Base-by-base conservation (phyloP, 2,797 vertebrate species). In the Threskiornis aethiopicus region DNA sequence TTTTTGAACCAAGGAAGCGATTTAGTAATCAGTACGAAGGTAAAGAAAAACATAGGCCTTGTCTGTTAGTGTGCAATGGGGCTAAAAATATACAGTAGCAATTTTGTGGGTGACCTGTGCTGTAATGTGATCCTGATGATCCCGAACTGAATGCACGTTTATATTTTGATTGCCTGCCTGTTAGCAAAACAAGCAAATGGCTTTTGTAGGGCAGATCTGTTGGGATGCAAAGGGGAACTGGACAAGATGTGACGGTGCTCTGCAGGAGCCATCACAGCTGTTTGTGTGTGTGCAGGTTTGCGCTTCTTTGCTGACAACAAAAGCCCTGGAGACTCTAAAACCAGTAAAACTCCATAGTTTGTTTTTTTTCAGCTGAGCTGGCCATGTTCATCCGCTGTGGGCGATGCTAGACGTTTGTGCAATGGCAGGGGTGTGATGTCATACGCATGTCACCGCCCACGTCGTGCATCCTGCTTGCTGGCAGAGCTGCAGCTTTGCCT, bases 61-160 rank as follows among this genome's bases (percentile, higher is more conserved):
- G 73, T 86, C 93, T 57, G 44, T 84, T 72, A 28, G 84, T 61
- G 9, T 47, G 70, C 15, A 17, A 41, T 41, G 69, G 81, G 37
- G 54, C 90, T 66, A 24, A 46, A 91, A 87, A 85, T 24, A 78
- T 16, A 44, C 69, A 52, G 35, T 17, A 57, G 76, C 61, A 62
- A 91, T 95, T 95, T 97, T 94, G 77, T 39, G 80, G 94, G 66
- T 93, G 94, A 84, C 65, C 87, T 92, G 86, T 52, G 83, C 62
- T 77, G 61, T 82, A 58, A 75, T 52, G 89, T 69, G 80, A 77
- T 92, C 59, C 62, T 16, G 62, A 24, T 37, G 51, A n/a, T 77
- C 94, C 83, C 47, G 8, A 54, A 31, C 39, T 11, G 31, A 35
- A 28, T 4, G 80, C 39, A 25, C 35, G 73, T 86, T 95, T 92